Evolutionary conservation across 1,140 invertebrate species (phyloP).

Genomic region (Lamellibrachia luymesi): DNA sequence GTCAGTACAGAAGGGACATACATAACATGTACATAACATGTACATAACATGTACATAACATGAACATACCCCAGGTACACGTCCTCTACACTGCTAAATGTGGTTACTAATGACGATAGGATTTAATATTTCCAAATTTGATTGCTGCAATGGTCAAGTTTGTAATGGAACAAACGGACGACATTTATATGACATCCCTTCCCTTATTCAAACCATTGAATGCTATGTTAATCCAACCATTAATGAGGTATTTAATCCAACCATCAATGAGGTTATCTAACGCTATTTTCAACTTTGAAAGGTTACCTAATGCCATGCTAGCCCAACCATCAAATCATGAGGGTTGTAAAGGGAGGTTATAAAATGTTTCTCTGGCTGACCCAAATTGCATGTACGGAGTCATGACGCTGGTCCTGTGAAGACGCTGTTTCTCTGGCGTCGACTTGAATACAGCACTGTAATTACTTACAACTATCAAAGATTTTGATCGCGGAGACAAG

Average conservation of each 20-base stretch:
- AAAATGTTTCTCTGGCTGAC: too few relatives aligned
- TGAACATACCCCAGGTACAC: background rate
- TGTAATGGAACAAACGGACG: background rate
- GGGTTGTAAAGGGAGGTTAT: too few relatives aligned
- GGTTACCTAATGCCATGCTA: background rate
- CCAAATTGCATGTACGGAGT: too few relatives aligned
- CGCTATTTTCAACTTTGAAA: background rate
- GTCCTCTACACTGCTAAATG: background rate
- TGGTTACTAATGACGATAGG: background rate
- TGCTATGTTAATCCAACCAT: background rate
- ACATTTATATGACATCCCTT: background rate
- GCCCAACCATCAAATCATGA: too few relatives aligned
- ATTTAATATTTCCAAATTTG: background rate
- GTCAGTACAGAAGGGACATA: background rate
- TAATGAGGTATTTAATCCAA: background rate
- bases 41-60: background rate
- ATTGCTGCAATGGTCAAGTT: background rate
- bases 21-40: background rate
- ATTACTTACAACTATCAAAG: background rate
- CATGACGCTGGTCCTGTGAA: too few relatives aligned
- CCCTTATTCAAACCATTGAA: background rate
- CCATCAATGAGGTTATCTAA: background rate
- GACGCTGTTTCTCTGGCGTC: too few relatives aligned
- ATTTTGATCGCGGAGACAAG: background rate
- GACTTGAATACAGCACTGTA: too few relatives aligned